Conservation (phyloP, 2,113 vertebrate genomes). For the Canis aureus region DNA sequence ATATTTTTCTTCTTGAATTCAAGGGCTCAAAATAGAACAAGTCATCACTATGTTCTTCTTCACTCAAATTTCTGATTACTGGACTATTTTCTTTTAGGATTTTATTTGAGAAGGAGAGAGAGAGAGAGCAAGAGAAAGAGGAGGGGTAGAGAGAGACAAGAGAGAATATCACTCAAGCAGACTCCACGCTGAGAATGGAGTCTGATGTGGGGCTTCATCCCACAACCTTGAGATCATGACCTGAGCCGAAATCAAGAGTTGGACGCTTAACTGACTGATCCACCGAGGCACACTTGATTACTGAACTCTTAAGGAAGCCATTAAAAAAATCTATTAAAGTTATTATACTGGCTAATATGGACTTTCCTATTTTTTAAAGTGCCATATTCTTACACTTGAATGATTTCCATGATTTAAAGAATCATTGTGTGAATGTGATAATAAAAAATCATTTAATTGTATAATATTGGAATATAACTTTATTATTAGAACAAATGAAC, state of each 20-base stretch:
- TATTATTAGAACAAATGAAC: neutral
- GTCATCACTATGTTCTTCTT: neutral
- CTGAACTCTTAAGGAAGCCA: neutral
- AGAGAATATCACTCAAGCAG: too few relatives aligned
- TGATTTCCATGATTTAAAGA: neutral
- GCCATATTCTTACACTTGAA: neutral
- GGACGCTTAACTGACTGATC: too few relatives aligned
- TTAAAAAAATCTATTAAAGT: constrained; percentile 10
- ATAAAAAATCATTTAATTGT: neutral
- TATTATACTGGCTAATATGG: neutral
- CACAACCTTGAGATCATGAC: too few relatives aligned
- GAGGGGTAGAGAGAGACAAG: too few relatives aligned
- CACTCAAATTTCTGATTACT: neutral
- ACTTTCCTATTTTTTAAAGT: neutral
- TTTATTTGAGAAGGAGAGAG: too few relatives aligned
- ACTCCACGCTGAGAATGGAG: too few relatives aligned
- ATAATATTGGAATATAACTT: neutral
- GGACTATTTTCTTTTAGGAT: neutral
- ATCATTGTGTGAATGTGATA: neutral
- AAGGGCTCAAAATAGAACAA: neutral
- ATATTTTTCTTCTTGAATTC: neutral
- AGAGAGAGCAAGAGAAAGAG: too few relatives aligned
- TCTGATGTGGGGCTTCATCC: too few relatives aligned
- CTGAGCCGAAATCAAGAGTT: too few relatives aligned
- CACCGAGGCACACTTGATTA: neutral